A percentile compares a stretch with the other conserved stretches of the same genome.
Conservation (phyloP, 2,888 invertebrate species). For the Brassicogethes aeneus region DNA sequence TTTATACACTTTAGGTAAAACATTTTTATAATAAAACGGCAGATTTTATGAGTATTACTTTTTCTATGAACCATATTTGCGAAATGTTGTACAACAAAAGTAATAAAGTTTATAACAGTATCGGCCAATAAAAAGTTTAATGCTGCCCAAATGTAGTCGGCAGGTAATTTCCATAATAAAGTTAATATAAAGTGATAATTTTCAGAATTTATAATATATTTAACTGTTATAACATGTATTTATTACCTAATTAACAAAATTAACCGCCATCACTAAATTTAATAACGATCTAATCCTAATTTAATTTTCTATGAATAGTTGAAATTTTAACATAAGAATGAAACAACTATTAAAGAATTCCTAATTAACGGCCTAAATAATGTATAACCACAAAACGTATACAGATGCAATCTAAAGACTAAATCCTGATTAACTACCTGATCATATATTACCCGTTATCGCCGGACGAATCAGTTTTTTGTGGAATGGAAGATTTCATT, state of each 20-base stretch:
- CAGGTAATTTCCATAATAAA: no score
- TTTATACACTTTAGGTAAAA: no score
- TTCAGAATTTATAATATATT: no score
- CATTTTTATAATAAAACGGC: no score
- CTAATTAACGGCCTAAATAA: neutral
- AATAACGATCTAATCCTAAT: neutral
- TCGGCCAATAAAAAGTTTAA: no score
- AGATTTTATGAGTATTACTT: no score
- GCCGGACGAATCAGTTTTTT: neutral
- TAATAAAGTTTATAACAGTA: no score
- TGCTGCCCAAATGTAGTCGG: no score
- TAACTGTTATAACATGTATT: no score
- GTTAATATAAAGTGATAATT: no score
- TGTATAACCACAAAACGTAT: neutral
- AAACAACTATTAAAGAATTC: neutral
- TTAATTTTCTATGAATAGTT: neutral
- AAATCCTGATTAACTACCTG: conserved; percentile 1
- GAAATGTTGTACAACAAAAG: no score
- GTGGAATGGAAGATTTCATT: neutral
- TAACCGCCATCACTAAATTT: neutral
- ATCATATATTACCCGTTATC: neutral
- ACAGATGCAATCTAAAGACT: neutral
- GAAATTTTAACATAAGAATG: neutral
- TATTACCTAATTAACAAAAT: neutral
- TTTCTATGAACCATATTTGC: no score